Evolutionary conservation across 2,797 vertebrate genomes (phyloP), one percentile per base, ranked within the genome.

Genomic region (Pseudocheirus occidentalis): DNA sequence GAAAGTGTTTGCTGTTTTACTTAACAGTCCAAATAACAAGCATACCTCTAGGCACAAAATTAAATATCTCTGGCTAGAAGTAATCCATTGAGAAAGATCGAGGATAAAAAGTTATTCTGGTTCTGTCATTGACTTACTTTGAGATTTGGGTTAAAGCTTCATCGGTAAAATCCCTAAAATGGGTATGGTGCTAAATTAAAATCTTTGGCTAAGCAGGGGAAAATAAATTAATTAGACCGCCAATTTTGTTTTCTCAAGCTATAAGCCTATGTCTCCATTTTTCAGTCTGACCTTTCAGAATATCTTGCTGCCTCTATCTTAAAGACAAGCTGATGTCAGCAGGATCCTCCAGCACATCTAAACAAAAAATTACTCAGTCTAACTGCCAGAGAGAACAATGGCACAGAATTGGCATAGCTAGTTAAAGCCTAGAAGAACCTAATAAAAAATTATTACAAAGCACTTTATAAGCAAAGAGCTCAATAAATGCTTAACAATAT

Each of bases 391-490:
- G 28, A 96, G 92, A 96, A 95, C 52, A 96, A 50, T 92, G 73
- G 73, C 91, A 96, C 27, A 95, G 52, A 96, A 95, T 29, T 95
- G 90, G 91, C 58, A 95, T 93, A 94, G 56, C 57, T 95, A 34
- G 31, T 59, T 87, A 98, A 94, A 95, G 90, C 55, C 14, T 93
- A 5, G 7, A 94, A 89, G 52, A 94, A 96, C 94, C 89, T 95
- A 95, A 97, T 92, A 56, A 90, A 90, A 93, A 94, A 90, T 93
- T 11, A 96, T 93, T 95, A 92, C 81, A 93, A 97, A 94, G 52
- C 34, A 93, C 95, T 97, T 93, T 96, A 93, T 96, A 95, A 96
- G n/a, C 52, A 94, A 97, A 96, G 55, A 73, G 24, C 18, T 96
- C 18, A 91, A 55, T 95, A 96, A 95, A 94, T 95, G 87, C 56